These are phyloP conservation scores for Axinella damicornis DNA, from an alignment of 37 sponge, comb jelly and placozoan genomes.

Conservation along the genomic window DNA sequence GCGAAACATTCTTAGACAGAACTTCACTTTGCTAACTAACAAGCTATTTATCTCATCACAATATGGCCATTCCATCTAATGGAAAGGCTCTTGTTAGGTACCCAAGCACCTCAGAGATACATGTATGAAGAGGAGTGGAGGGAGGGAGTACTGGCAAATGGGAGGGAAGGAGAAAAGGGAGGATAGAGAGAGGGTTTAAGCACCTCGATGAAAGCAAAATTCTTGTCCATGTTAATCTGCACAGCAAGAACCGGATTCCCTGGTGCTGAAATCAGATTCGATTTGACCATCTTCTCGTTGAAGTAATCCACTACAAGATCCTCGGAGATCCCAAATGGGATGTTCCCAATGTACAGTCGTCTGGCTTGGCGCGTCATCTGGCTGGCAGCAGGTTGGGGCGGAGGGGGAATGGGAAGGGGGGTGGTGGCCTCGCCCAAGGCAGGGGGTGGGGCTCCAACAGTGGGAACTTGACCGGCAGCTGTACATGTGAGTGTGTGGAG, in stretches of 20 bases:
- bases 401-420: slow-evolving; percentile 89
- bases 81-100: too few relatives aligned
- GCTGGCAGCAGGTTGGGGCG: slow-evolving; percentile 94
- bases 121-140: too few relatives aligned
- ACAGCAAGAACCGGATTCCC: slow-evolving; percentile 95
- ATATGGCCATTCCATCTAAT: not conserved
- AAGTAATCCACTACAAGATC: slow-evolving; percentile 93
- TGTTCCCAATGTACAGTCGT: slow-evolving; percentile 98
- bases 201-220: slow-evolving; percentile 99
- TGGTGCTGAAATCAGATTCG: slow-evolving; percentile 82
- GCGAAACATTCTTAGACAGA: too few relatives aligned
- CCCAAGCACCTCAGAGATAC: too few relatives aligned
- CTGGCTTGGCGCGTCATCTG: slow-evolving; percentile 98
- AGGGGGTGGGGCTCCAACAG: slow-evolving; percentile 89
- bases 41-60: not conserved
- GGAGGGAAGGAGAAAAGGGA: too few relatives aligned
- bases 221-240: slow-evolving; percentile 99
- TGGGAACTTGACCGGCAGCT: slow-evolving; percentile 97
- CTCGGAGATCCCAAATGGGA: slow-evolving; percentile 98
- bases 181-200: too few relatives aligned
- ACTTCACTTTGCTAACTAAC: too few relatives aligned
- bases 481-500: not conserved
- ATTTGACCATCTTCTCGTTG: slow-evolving; percentile 94
- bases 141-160: too few relatives aligned
- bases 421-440: slow-evolving; percentile 83